Conservation (phyloP, 2,888 invertebrate genomes). For the Gasteruption jaculator region DNA sequence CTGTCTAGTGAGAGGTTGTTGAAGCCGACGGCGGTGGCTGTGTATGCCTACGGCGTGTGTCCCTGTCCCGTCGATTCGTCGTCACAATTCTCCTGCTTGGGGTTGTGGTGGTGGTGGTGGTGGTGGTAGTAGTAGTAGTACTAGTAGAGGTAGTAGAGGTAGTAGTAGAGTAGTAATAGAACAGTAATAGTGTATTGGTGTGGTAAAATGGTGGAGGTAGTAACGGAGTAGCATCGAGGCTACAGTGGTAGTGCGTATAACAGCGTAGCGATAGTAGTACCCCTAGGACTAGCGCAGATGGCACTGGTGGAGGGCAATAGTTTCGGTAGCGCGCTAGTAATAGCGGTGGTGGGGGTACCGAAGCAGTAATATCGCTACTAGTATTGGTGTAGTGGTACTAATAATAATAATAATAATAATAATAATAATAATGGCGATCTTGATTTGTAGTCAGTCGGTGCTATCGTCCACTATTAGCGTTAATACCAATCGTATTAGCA, state of each 20-base stretch:
- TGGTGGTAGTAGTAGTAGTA: slow-evolving; percentile 6
- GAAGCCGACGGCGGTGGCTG: slow-evolving; percentile 31
- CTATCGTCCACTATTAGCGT: no score
- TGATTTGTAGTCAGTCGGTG: no score
- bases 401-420: not conserved
- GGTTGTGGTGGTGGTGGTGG: slow-evolving; percentile 10
- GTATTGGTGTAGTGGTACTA: not conserved
- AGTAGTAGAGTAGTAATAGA: slow-evolving; percentile 1
- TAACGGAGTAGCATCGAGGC: not conserved
- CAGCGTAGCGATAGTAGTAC: not conserved
- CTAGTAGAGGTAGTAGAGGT: slow-evolving; percentile 10
- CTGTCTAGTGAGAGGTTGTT: slow-evolving; percentile 45
- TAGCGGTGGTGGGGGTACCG: slow-evolving; percentile 1
- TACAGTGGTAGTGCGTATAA: not conserved
- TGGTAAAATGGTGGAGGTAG: not conserved
- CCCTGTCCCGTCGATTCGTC: slow-evolving; percentile 29
- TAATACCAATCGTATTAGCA: no score
- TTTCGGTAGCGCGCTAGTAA: slow-evolving; percentile 1
- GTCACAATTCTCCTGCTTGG: no score
- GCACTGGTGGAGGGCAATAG: no score
- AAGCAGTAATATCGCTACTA: not conserved
- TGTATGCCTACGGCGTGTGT: slow-evolving; percentile 24
- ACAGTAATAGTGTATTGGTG: slow-evolving; percentile 2
- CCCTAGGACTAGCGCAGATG: not conserved
- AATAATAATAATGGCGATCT: no score